Base-by-base conservation (phyloP, 2,888 invertebrate species). In the Gymnocheta viridis region DNA sequence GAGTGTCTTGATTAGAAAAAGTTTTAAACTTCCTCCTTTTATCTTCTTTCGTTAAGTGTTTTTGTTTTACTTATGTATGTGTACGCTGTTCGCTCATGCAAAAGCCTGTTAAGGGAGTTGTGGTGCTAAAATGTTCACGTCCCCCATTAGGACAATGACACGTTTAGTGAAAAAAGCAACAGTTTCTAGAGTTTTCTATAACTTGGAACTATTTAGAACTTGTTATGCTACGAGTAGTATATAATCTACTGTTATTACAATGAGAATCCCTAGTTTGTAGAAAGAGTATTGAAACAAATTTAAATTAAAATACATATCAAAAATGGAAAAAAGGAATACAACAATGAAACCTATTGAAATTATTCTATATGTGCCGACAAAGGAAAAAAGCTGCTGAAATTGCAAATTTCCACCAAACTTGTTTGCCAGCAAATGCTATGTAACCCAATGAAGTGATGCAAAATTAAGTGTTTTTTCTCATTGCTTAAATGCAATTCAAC, bases 61-160 rank as follows among this genome's bases (percentile, higher is more conserved):
- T 41, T 35, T 27, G 38, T 66, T 38, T 35, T 22, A 29, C 10
- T 56, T 77, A 24, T 47, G 9, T 24, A 14, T 35, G 17, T 19
- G 29, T 56, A n/a, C 32, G 32, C n/a, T 70, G 44, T 47, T 17
- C 17, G 5, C 6, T 70, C 17, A 6, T 29, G 35, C 29, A 60
- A 47, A 19, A 60, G 35, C 12, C 44, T 73, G 60, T 35, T 49
- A 22, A 27, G 76, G 66, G 70, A 64, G 12, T 69, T 27, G 51
- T 35, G 79, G 29, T 74, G 82, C 38, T 85, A 47, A 82, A 80
- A 72, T 85, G 80, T 64, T n/a, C n/a, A 62, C 76, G 69, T 79
- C 82, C 80, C 67, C 66, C 76, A 79, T 67, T 60, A 79, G 82
- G 82, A 82, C 85, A 85, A 72, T 80, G 80, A 79, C 76, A 82